Base-by-base conservation (phyloP, 2,797 vertebrate genomes). In the Yasuhikotakia modesta region DNA sequence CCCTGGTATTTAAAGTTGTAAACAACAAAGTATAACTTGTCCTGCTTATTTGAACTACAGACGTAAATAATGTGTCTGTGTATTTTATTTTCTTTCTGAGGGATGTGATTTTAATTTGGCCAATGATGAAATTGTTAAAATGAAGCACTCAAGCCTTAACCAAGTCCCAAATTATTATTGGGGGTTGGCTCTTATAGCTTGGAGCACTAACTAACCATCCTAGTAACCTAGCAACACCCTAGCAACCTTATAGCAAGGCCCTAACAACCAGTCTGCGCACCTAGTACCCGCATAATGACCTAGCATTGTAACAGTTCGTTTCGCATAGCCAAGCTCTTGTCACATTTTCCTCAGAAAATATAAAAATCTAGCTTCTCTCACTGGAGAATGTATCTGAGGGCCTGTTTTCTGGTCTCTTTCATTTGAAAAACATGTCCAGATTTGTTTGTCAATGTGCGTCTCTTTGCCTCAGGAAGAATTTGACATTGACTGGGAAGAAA, bases 401-500 rank as follows among this genome's bases (percentile, higher is more conserved):
- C 17, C 74, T 65, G 27, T 43, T 60, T 30, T 55, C 13, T 21
- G 21, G 68, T 27, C 2, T 39, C 60, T 52, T 17, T 35, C 3
- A 50, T 61, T 13, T 32, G 50, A 77, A 61, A 10, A 67, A 69
- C 81, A 64, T 70, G 71, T 71, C 64, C 71, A 61, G 60, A 81
- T 78, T 52, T 70, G 48, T 43, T 66, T 66, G 79, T 78, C 69
- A 76, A n/a, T 53, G 5, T 27, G 22, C 3, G n/a, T 17, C 39
- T 48, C 45, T 70, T 10, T 72, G 30, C 70, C 74, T 50, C 64
- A 5, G 16, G 32, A 57, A 61, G 43, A 27, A 35, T 63, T 65
- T 70, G 67, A 61, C 72, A 69, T 65, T 53, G 57, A 69, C 66
- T 71, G 22, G 65, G 60, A 52, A 80, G 7, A 78, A 79, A 77